Percentiles rank a stretch among this genome's conserved stretches.
phyloP scores from a whole-genome alignment of 2,888 invertebrate genomes.

The Agrilus mali region DNA sequence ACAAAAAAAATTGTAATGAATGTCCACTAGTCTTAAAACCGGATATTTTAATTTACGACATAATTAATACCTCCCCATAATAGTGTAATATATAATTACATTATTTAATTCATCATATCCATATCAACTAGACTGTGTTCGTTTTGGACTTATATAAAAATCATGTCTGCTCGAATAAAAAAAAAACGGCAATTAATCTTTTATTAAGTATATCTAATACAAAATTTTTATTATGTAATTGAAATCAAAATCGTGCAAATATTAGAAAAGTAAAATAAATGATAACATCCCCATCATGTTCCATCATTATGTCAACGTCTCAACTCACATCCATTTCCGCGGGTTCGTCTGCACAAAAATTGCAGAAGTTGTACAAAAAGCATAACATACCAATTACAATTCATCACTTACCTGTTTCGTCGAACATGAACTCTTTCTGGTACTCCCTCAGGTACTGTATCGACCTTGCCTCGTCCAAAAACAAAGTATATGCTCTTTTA shows the following conservation, averaged over 20 bases:
- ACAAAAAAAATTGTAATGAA: too few species aligned
- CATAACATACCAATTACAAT: neutral
- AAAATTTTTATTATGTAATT: neutral
- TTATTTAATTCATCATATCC: too few species aligned
- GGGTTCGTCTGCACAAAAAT: neutral
- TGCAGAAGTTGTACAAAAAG: neutral
- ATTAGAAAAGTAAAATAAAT: neutral
- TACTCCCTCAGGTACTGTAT: slow-evolving; percentile 90
- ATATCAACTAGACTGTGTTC: too few species aligned
- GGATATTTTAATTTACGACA: too few species aligned
- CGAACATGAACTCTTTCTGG: slow-evolving; percentile 92
- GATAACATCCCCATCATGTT: neutral
- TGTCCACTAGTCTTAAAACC: too few species aligned
- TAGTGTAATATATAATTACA: too few species aligned
- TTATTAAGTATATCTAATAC: neutral
- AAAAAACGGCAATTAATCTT: neutral
- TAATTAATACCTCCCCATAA: too few species aligned
- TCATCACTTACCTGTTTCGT: slow-evolving; percentile 35
- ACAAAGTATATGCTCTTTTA: slow-evolving; percentile 87
- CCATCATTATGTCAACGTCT: neutral
- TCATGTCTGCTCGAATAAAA: too few species aligned
- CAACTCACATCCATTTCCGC: neutral
- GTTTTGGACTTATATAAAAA: too few species aligned
- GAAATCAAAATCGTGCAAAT: neutral
- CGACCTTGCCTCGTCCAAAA: slow-evolving; percentile 87